Conservation (phyloP, 2,797 vertebrate genomes). For the Protonibea diacanthus region DNA sequence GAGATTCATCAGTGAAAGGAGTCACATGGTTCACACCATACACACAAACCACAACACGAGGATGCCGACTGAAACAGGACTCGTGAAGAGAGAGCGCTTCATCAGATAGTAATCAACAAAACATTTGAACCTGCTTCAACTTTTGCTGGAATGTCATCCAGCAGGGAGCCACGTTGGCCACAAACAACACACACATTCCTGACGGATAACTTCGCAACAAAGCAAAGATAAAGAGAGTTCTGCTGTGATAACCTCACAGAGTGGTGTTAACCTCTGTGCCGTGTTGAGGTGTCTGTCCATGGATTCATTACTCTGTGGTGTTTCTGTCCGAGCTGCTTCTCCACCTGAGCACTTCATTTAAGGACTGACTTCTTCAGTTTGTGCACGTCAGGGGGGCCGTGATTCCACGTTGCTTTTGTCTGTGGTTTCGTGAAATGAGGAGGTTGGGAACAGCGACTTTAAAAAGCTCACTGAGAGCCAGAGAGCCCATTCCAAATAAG, state of each 20-base stretch:
- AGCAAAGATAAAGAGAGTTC: neutral
- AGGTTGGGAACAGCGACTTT: slow-evolving; percentile 25
- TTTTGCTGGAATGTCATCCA: neutral
- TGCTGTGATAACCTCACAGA: no score
- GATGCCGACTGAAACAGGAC: no score
- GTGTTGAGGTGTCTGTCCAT: neutral
- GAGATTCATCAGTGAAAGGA: slow-evolving; percentile 21
- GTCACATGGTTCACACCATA: neutral
- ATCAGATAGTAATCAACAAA: neutral
- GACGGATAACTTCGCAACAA: neutral
- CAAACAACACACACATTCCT: slow-evolving; percentile 3
- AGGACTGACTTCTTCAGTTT: neutral
- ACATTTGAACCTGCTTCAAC: neutral
- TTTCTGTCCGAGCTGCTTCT: neutral
- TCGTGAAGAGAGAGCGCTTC: no score
- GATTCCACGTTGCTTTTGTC: slow-evolving; percentile 7
- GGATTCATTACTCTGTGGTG: no score
- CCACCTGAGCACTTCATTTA: slow-evolving; percentile 1
- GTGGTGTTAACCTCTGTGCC: neutral
- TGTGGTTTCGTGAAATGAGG: slow-evolving; percentile 16
- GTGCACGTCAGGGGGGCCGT: neutral
- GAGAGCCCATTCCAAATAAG: slow-evolving; percentile 35
- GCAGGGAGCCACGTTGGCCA: neutral
- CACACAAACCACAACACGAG: neutral
- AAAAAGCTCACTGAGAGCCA: slow-evolving; percentile 8